Percentiles rank a stretch among this genome's conserved stretches.
Evolutionary conservation across 1,140 invertebrate species (phyloP).

Genomic region (Magallana ariakensis): DNA sequence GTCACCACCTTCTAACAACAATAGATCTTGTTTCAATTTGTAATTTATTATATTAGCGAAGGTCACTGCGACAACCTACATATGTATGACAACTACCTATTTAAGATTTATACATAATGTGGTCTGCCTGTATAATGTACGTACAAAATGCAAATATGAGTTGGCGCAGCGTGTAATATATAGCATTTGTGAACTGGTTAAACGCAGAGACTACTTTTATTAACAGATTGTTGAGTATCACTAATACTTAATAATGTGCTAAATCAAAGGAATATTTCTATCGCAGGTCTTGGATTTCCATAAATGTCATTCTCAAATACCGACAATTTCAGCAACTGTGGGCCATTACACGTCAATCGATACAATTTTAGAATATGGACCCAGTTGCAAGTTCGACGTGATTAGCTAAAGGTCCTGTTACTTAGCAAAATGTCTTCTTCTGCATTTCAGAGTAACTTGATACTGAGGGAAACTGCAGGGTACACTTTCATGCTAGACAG

Average conservation of each 20-base stretch:
- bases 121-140: no score
- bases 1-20: constrained; percentile 26
- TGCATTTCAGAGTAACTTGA: background rate
- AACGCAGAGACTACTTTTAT: no score
- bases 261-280: background rate
- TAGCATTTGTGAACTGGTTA: no score
- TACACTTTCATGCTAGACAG: background rate
- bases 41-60: constrained; percentile 16
- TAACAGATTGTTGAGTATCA: no score
- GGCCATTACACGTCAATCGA: constrained; percentile 3
- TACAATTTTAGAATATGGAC: background rate
- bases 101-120: background rate
- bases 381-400: background rate
- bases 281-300: background rate
- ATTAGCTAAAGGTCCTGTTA: constrained; percentile 12
- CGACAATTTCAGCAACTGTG: background rate
- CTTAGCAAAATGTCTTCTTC: background rate
- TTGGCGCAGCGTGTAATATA: no score
- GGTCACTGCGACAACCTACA: background rate
- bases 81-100: constrained; percentile 12
- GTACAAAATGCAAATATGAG: no score
- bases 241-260: no score
- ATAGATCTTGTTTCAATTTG: constrained; percentile 38
- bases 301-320: constrained; percentile 18
- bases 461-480: background rate